Conservation (phyloP, 1,140 invertebrate species). For the Tetramorium alpestre region DNA sequence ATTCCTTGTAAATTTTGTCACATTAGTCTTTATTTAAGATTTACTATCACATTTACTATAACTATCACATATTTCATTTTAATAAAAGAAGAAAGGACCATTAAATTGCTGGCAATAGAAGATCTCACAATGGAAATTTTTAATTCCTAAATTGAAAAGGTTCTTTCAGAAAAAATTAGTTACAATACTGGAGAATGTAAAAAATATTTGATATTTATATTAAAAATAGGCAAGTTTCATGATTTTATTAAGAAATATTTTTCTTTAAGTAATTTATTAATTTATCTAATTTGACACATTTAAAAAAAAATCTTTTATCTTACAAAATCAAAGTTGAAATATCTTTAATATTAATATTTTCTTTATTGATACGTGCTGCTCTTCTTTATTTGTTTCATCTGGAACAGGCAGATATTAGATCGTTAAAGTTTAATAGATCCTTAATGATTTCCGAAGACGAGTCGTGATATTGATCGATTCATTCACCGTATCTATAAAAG, state of each 20-base stretch:
- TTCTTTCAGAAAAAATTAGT: no score
- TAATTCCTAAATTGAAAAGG: no score
- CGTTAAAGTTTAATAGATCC: conserved; percentile 17
- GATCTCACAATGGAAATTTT: no score
- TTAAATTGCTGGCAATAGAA: no score
- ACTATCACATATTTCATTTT: no score
- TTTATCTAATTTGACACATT: neutral
- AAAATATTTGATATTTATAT: neutral
- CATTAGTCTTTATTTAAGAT: no score
- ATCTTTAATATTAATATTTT: conserved; percentile 6
- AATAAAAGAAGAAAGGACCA: no score
- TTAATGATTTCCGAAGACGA: conserved; percentile 26
- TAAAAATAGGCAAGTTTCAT: neutral
- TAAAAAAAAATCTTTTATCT: neutral
- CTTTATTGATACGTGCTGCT: neutral
- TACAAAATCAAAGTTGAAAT: neutral
- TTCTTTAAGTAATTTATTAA: neutral
- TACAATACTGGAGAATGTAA: neutral
- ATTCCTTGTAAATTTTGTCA: no score
- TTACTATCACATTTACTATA: no score
- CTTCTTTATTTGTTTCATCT: neutral
- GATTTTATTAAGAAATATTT: neutral
- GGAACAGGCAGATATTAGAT: conserved; percentile 10
- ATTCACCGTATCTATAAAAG: conserved; percentile 37
- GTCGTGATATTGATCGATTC: neutral